Percentiles rank a stretch among this genome's conserved stretches.
These are phyloP conservation scores for Brachionus rotundiformis DNA, from an alignment of 1,140 invertebrate species.

Conservation along the genomic window DNA sequence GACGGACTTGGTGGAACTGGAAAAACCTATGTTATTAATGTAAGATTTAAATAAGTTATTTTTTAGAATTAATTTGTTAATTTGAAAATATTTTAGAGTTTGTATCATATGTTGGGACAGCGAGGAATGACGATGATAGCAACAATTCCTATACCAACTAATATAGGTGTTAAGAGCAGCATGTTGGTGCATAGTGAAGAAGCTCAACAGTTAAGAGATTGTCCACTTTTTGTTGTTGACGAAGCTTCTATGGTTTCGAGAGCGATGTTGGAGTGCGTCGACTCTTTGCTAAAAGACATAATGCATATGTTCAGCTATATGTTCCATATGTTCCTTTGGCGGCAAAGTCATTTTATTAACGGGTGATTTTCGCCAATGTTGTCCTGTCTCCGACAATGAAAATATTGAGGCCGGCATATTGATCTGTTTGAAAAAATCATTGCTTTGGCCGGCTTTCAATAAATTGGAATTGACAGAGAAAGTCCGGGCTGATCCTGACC, in stretches of 20 bases:
- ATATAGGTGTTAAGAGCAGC: conserved; percentile 58
- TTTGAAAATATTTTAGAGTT: not conserved
- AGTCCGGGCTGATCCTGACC: too few relatives aligned
- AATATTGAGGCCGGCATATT: conserved; percentile 11
- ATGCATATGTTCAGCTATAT: not conserved
- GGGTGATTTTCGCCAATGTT: conserved; percentile 53
- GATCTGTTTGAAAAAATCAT: conserved; percentile 19
- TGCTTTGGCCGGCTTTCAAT: not conserved
- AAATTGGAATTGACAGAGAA: too few relatives aligned
- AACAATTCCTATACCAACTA: conserved; percentile 54
- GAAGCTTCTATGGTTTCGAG: conserved; percentile 55
- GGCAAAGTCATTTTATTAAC: conserved; percentile 40
- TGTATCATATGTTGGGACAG: not conserved
- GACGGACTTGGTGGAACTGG: not conserved
- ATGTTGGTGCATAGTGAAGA: conserved; percentile 57
- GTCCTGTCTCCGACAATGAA: conserved; percentile 50
- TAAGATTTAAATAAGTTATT: not conserved
- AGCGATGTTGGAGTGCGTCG: conserved; percentile 54
- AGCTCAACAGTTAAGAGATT: conserved; percentile 50
- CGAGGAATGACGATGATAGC: conserved; percentile 55
- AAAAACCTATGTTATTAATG: conserved; percentile 1
- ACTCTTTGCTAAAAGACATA: conserved; percentile 55
- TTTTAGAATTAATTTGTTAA: not conserved
- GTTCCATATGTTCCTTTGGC: not conserved
- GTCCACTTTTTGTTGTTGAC: conserved; percentile 56